A percentile compares a stretch with the other conserved stretches of the same genome.
Evolutionary conservation across 2,113 vertebrate genomes (phyloP).

Genomic region (Malurus melanocephalus): DNA sequence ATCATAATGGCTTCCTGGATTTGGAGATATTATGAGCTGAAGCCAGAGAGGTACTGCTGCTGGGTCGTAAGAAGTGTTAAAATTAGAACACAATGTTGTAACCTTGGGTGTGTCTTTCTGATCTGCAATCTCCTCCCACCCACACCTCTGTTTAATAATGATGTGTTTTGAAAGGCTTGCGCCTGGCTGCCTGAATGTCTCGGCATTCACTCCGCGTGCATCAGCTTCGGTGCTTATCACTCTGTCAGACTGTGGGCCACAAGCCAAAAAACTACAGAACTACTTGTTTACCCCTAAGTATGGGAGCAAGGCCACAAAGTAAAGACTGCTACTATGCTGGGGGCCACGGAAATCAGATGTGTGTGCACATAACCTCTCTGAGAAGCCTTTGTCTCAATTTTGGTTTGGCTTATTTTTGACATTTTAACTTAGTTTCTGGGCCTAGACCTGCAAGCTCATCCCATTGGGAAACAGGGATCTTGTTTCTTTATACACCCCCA

Average conservation of each 20-base stretch:
- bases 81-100: slow-evolving; percentile 93
- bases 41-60: slow-evolving; percentile 59
- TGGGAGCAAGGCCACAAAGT: neutral
- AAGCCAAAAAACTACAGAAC: slow-evolving; percentile 4
- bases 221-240: slow-evolving; percentile 31
- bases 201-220: neutral
- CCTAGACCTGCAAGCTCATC: neutral
- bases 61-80: slow-evolving; percentile 77
- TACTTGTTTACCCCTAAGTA: neutral
- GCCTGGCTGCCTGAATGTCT: slow-evolving; percentile 30
- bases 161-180: slow-evolving; percentile 49
- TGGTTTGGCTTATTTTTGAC: neutral
- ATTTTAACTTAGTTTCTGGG: neutral
- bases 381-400: neutral
- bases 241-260: slow-evolving; percentile 1
- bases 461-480: neutral
- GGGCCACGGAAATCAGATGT: neutral
- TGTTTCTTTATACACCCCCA: neutral
- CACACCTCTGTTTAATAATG: slow-evolving; percentile 63
- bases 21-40: slow-evolving; percentile 71
- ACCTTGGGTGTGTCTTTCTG: slow-evolving; percentile 64
- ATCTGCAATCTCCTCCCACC: slow-evolving; percentile 62
- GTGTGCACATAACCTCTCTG: neutral
- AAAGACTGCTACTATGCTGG: neutral
- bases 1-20: slow-evolving; percentile 79